Percentiles rank a stretch among this genome's conserved stretches.
These are phyloP conservation scores for Sussaba pulchella DNA, from an alignment of 2,888 invertebrate genomes.

Conservation along the genomic window DNA sequence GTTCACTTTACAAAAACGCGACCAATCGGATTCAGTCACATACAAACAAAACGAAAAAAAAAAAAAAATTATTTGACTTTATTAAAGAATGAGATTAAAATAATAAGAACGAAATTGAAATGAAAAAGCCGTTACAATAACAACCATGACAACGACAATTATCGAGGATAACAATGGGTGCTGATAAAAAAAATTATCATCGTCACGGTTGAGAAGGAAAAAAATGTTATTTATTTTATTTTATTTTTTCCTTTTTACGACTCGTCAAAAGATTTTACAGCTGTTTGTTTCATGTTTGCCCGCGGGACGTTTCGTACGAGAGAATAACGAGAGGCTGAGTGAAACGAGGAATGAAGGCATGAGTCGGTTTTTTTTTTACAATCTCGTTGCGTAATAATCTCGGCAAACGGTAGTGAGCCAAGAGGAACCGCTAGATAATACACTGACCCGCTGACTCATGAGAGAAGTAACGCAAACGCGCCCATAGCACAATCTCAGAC, in stretches of 20 bases:
- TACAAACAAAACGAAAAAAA: no score
- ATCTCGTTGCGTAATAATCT: no score
- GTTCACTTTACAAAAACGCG: conserved; percentile 26
- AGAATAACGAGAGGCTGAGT: background rate
- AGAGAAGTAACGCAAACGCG: conserved; percentile 44
- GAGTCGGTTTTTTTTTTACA: background rate
- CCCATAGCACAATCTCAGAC: background rate
- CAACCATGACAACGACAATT: background rate
- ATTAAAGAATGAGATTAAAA: no score
- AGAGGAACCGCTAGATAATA: conserved; percentile 60
- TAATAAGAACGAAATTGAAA: no score
- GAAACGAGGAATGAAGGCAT: background rate
- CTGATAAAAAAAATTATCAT: background rate
- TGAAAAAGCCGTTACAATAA: no score
- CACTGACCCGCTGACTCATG: conserved; percentile 68
- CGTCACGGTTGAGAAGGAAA: background rate
- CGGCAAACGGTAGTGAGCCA: background rate
- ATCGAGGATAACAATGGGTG: background rate
- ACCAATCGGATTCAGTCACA: background rate
- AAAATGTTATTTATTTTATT: background rate
- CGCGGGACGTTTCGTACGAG: background rate
- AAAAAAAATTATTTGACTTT: no score
- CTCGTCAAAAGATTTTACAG: background rate
- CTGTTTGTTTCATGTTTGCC: background rate
- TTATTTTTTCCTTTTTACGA: background rate